These are phyloP conservation scores for Podiceps cristatus DNA, from an alignment of 2,113 vertebrate genomes.

Conservation along the genomic window DNA sequence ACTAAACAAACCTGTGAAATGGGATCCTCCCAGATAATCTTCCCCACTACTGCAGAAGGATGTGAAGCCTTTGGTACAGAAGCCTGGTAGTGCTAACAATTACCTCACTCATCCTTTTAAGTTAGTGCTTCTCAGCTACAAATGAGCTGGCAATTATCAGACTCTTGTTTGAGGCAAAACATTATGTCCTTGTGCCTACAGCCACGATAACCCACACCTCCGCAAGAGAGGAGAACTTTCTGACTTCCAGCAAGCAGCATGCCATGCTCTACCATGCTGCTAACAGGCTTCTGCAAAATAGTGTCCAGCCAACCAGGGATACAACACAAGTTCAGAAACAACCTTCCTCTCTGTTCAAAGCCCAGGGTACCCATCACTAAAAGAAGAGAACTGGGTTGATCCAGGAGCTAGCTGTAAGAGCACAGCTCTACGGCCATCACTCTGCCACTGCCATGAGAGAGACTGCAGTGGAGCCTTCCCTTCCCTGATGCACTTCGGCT, in stretches of 20 bases:
- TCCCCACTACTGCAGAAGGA: background rate
- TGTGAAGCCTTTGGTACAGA: background rate
- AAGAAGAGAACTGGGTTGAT: background rate
- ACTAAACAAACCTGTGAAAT: background rate
- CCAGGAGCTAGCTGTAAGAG: background rate
- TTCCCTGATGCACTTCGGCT: background rate
- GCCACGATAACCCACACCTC: background rate
- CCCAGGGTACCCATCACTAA: background rate
- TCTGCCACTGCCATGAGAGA: background rate
- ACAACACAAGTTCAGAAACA: background rate
- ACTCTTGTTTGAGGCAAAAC: slow-evolving; percentile 1
- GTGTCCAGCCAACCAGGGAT: background rate
- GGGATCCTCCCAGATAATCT: background rate
- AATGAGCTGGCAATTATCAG: background rate
- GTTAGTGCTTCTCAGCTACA: background rate
- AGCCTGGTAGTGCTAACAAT: background rate
- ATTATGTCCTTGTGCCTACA: background rate
- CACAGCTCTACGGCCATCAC: background rate
- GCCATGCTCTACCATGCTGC: background rate
- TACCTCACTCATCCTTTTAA: background rate
- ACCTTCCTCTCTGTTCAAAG: background rate
- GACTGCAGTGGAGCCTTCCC: background rate
- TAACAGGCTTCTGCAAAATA: background rate
- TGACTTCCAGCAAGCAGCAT: background rate
- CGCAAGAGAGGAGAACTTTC: background rate